phyloP scores from a whole-genome alignment of 1,140 invertebrate genomes.

The Sycophila sp. region DNA sequence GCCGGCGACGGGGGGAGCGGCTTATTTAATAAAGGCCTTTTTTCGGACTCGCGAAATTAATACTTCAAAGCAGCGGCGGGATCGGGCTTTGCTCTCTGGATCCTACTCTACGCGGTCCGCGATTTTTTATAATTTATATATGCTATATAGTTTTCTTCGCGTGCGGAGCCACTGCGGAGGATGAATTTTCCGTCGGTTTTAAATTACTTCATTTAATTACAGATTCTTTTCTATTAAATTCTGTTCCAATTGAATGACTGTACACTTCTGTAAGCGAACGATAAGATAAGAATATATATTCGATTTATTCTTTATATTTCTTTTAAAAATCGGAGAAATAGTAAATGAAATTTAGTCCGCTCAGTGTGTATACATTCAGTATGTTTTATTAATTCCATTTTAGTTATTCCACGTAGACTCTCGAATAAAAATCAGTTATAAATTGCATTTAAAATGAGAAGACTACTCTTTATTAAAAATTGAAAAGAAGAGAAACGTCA shows the following conservation, averaged over 20 bases:
- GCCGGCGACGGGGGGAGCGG: background rate
- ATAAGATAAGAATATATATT: no score
- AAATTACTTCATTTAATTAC: no score
- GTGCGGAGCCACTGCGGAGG: no score
- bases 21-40: conserved; percentile 1
- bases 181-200: no score
- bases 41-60: background rate
- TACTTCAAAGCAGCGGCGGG: background rate
- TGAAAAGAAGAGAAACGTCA: background rate
- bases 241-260: no score
- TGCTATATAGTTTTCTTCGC: no score
- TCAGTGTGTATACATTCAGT: background rate
- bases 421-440: background rate
- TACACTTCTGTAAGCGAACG: no score
- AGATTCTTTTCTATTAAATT: no score
- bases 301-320: no score
- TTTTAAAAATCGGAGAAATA: background rate
- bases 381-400: no score
- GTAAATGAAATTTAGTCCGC: background rate
- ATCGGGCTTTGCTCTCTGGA: no score
- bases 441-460: background rate
- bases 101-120: no score
- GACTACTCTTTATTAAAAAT: background rate
- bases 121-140: background rate
- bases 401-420: background rate